Evolutionary conservation across 1,140 invertebrate genomes (phyloP).

Genomic region (Acromyrmex heyeri): DNA sequence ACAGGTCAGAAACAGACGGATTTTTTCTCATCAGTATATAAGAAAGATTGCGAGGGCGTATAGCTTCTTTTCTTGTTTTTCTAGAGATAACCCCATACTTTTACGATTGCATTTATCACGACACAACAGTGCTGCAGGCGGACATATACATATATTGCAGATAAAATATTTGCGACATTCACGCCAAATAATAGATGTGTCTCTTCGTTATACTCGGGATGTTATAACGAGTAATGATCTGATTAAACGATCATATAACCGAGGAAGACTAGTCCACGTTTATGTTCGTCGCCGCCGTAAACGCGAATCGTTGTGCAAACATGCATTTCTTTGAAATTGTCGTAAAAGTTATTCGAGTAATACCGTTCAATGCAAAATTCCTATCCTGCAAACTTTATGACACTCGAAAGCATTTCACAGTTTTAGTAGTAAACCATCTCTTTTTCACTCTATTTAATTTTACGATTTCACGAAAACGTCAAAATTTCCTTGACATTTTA

Average conservation of each 20-base stretch:
- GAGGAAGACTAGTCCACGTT: neutral
- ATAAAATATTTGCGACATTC: neutral
- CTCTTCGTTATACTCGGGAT: constrained; percentile 2
- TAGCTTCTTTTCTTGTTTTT: neutral
- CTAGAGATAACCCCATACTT: neutral
- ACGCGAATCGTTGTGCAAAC: neutral
- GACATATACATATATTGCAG: neutral
- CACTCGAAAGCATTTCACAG: neutral
- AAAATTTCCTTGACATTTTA: neutral
- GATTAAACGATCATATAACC: constrained; percentile 19
- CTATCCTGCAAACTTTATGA: neutral
- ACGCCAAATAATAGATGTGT: constrained; percentile 1
- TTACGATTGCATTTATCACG: constrained; percentile 29
- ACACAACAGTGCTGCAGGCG: neutral
- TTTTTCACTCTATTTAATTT: neutral
- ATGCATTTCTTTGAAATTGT: neutral
- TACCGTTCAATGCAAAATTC: neutral
- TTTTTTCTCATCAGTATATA: constrained; percentile 15
- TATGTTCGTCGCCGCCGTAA: neutral
- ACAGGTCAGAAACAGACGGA: neutral
- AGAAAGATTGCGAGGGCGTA: neutral
- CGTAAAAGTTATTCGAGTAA: neutral
- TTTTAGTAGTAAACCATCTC: neutral
- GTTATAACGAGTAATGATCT: constrained; percentile 16
- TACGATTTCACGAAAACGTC: neutral